These are phyloP conservation scores for Phymatocera aterrima DNA, from an alignment of 2,888 invertebrate genomes.

Conservation along the genomic window DNA sequence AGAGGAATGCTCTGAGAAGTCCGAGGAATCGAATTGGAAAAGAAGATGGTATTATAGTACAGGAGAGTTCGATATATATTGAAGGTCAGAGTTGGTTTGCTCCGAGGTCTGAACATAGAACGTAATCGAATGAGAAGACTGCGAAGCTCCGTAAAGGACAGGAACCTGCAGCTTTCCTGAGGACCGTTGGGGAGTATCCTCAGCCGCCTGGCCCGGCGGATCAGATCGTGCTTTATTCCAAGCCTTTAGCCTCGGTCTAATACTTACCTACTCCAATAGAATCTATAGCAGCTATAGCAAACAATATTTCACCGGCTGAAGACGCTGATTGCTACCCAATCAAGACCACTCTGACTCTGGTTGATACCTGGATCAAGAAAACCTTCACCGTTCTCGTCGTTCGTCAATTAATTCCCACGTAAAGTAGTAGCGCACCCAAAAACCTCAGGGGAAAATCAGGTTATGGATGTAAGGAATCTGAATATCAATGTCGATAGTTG, in stretches of 20 bases:
- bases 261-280: neutral
- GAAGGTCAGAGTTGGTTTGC: slow-evolving; percentile 5
- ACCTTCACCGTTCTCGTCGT: neutral
- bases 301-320: slow-evolving; percentile 44
- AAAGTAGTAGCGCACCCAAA: neutral
- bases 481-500: too few species aligned
- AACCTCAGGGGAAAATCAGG: too few species aligned
- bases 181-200: neutral
- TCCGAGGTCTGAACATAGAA: neutral
- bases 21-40: neutral
- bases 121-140: slow-evolving; percentile 28
- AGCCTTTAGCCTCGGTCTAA: neutral
- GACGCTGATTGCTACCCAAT: slow-evolving; percentile 53
- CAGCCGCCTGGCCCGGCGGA: too few species aligned
- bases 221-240: neutral
- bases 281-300: slow-evolving; percentile 35
- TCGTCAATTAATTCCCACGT: neutral
- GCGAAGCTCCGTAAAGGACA: slow-evolving; percentile 3
- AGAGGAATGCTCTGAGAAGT: neutral
- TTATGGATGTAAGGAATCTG: too few species aligned
- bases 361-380: slow-evolving; percentile 45
- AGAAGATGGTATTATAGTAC: neutral
- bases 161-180: slow-evolving; percentile 2
- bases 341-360: slow-evolving; percentile 48
- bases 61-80: neutral